Evolutionary conservation across 30 jellyfish, hydroid and myxozoan species (phyloP).

Genomic region (Turritopsis dohrnii): DNA sequence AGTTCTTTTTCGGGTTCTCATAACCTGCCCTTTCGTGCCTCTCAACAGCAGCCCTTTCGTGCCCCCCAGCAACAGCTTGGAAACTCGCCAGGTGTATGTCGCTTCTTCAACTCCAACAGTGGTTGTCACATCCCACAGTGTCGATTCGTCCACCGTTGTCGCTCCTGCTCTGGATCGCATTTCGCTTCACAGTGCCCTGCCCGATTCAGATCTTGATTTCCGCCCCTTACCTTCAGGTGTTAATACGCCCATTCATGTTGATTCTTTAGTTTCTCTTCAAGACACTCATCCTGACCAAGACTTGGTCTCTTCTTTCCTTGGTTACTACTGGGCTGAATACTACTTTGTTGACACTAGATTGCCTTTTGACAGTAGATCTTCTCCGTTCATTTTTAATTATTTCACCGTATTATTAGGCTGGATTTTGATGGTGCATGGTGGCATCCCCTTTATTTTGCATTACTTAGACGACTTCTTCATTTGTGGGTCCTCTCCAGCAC

Average conservation of each 20-base stretch:
- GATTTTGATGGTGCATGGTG: not conserved
- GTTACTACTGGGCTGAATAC: not conserved
- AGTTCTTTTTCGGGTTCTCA: too few species aligned
- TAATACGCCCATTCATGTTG: not conserved
- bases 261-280: not conserved
- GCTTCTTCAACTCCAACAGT: too few species aligned
- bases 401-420: not conserved
- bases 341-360: constrained; percentile 1
- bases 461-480: not conserved
- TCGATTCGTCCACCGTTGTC: too few species aligned
- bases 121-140: too few species aligned
- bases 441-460: not conserved
- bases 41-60: too few species aligned
- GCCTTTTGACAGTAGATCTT: constrained; percentile 4
- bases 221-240: not conserved
- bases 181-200: not conserved
- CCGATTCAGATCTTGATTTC: not conserved
- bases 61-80: too few species aligned
- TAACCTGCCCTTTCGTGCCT: too few species aligned
- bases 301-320: not conserved
- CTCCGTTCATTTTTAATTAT: not conserved
- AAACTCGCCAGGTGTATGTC: too few species aligned
- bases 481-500: not conserved
- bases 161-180: not conserved
- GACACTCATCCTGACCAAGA: not conserved